phyloP scores from a whole-genome alignment of 2,797 vertebrate species.

The Lagorchestes hirsutus region DNA sequence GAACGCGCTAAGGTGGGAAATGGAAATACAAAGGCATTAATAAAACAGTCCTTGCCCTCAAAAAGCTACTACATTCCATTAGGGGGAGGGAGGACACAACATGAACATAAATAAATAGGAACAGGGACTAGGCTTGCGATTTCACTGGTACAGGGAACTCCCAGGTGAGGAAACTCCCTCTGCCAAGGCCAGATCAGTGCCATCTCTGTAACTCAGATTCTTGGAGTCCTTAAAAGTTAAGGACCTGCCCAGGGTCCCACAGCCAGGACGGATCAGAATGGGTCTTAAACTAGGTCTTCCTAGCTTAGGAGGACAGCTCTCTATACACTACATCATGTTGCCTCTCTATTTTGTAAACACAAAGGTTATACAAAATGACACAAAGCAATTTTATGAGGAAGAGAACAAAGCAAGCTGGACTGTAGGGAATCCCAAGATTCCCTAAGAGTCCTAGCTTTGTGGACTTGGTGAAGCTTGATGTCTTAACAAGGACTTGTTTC shows the following conservation, averaged over 20 bases:
- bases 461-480: neutral
- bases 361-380: neutral
- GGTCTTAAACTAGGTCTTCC: neutral
- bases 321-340: neutral
- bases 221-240: neutral
- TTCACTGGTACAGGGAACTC: neutral
- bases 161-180: neutral
- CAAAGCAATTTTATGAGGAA: neutral
- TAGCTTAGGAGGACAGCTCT: neutral
- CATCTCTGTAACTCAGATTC: neutral
- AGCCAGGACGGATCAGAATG: neutral
- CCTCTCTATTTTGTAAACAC: neutral
- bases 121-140: neutral
- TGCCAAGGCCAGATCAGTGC: neutral
- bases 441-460: neutral
- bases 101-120: neutral
- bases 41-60: neutral
- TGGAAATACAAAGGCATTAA: neutral
- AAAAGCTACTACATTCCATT: neutral
- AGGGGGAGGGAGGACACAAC: neutral
- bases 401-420: neutral
- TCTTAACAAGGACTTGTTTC: neutral
- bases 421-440: neutral
- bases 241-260: neutral
- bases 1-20: neutral